Base-by-base conservation (phyloP, 2,888 invertebrate species). In the Drosophila algonquin region DNA sequence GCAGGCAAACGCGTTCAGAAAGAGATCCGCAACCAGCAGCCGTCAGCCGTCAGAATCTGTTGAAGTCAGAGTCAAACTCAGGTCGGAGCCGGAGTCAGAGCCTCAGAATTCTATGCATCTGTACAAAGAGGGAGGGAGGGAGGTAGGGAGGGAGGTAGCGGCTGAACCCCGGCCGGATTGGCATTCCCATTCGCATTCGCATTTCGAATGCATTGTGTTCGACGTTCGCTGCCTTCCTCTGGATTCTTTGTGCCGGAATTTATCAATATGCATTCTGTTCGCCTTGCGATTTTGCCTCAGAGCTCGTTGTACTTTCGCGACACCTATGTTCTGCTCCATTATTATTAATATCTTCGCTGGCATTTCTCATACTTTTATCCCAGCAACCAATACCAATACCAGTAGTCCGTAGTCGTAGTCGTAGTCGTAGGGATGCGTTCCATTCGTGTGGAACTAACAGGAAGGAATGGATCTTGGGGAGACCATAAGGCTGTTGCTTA, bases 181-280 rank as follows among this genome's bases (percentile, higher is more conserved):
- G 32, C 65, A 64, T 52, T 30, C 50, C 48, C 40, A 61, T 56
- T 30, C 50, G 51, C 40, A 61, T 56, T 60, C 61, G 57, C 75
- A 73, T 69, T 65, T 46, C 16, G 35, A 46, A 18, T 14, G 21
- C 73, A 53, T 56, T 52, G 51, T 56, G 44, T 35, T 47, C 27
- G 44, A 27, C 55, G 40, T 51, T 67, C 48, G 24, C 32, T 50
- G 32, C 55, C 55, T 67, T 53, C 32, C 16, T 48, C 57, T 45
- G 48, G 55, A 35, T 52, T 53, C 64, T 54, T 63, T 48, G 63
- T 61, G 18, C 60, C 58, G 64, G 69, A 73, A 79, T 79, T 79
- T 81, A 81, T 81, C 81, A 79, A 81, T 79, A 79, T 81, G 73
- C 81, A 63, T 56, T 78, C 73, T 79, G 74, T 78, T 61, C 61